phyloP scores from a whole-genome alignment of 2,113 vertebrate genomes.

The Vireo altiloquus region DNA sequence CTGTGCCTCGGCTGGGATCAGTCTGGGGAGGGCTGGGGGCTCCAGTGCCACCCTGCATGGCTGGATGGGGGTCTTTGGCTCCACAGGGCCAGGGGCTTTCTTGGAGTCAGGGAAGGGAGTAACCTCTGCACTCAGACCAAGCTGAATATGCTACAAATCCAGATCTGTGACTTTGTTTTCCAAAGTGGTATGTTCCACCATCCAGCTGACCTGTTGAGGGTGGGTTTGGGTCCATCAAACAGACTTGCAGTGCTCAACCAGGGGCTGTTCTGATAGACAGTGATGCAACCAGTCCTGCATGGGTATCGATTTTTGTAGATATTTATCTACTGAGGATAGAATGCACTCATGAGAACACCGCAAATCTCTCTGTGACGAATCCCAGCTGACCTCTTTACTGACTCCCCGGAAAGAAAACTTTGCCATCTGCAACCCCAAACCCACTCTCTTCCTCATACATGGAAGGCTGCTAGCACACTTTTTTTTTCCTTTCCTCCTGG shows the following conservation, averaged over 20 bases:
- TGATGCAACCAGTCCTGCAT: neutral
- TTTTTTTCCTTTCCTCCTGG: neutral
- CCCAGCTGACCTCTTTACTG: neutral
- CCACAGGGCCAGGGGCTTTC: neutral
- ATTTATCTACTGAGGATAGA: too few species aligned
- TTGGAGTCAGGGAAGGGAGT: neutral
- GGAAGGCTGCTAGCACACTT: neutral
- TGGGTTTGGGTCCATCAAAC: neutral
- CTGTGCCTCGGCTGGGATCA: neutral
- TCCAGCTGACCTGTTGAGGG: neutral
- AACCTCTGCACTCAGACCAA: neutral
- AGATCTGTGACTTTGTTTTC: neutral
- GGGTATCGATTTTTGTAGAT: too few species aligned
- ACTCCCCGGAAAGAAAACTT: neutral
- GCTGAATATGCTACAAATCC: rapidly evolving
- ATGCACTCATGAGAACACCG: neutral
- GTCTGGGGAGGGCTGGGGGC: rapidly evolving
- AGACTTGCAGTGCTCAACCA: neutral
- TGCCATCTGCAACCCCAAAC: neutral
- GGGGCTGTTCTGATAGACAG: neutral
- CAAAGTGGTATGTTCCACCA: neutral
- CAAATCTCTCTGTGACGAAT: neutral
- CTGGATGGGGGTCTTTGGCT: neutral
- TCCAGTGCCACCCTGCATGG: rapidly evolving
- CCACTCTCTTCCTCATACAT: neutral